Evolutionary conservation across 2,113 vertebrate genomes (phyloP).

Genomic region (Phyllopteryx taeniolatus): DNA sequence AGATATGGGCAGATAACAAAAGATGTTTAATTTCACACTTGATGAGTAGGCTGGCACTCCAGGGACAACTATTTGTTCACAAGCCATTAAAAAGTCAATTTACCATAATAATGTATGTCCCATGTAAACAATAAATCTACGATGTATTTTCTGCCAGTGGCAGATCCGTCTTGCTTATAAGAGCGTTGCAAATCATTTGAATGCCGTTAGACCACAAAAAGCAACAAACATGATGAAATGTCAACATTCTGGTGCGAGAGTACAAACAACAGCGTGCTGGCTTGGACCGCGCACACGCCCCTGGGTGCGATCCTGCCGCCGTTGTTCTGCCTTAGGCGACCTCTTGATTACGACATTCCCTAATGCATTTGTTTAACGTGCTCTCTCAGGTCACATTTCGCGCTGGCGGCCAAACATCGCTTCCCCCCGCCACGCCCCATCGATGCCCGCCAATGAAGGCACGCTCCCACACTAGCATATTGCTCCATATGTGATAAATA

Average conservation of each 20-base stretch:
- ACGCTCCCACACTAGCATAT: slow-evolving; percentile 49
- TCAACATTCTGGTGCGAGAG: background rate
- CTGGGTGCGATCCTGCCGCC: slow-evolving; percentile 39
- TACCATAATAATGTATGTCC: too few species aligned
- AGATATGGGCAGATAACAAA: too few species aligned
- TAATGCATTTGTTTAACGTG: slow-evolving; percentile 72
- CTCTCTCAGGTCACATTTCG: slow-evolving; percentile 70
- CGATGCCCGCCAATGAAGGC: slow-evolving; percentile 72
- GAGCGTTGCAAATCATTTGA: too few species aligned
- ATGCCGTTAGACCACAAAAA: too few species aligned
- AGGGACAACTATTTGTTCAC: too few species aligned
- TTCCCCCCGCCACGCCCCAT: slow-evolving; percentile 50
- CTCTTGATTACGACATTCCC: slow-evolving; percentile 64
- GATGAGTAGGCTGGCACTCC: too few species aligned
- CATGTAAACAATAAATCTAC: too few species aligned
- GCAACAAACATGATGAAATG: background rate
- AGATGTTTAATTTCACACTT: too few species aligned
- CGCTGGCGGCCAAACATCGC: slow-evolving; percentile 62
- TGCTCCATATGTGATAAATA: slow-evolving; percentile 42
- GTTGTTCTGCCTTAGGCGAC: slow-evolving; percentile 56
- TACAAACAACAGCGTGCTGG: background rate
- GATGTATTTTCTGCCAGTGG: too few species aligned
- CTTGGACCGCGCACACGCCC: slow-evolving; percentile 18
- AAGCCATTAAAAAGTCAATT: too few species aligned
- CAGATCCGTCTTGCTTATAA: too few species aligned